Percentiles rank a stretch among this genome's conserved stretches.
Conservation (phyloP, 2,113 vertebrate genomes). For the Meleagris gallopavo region DNA sequence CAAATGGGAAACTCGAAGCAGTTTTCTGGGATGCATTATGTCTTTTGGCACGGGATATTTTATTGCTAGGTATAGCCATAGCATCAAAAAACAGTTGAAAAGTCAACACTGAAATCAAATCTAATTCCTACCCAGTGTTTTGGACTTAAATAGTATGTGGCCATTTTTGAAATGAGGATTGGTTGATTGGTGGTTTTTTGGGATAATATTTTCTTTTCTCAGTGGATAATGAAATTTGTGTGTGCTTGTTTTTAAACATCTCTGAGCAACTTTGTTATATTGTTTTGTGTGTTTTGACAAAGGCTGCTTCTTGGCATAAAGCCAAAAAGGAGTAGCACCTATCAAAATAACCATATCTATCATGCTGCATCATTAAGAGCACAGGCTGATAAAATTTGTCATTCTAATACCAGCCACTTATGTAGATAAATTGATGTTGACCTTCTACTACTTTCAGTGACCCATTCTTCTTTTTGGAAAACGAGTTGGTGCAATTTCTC, state of each 20-base stretch:
- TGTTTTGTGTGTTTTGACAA: background rate
- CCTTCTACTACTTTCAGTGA: background rate
- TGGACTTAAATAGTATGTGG: background rate
- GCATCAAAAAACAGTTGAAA: background rate
- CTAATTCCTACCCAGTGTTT: background rate
- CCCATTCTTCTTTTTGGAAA: slow-evolving; percentile 24
- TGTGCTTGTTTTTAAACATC: background rate
- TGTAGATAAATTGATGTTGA: slow-evolving; percentile 38
- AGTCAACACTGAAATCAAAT: background rate
- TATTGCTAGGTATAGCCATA: background rate
- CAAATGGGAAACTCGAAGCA: background rate
- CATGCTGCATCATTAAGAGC: slow-evolving; percentile 6
- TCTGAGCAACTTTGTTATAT: background rate
- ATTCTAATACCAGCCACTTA: background rate
- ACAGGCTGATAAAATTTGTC: slow-evolving; percentile 9
- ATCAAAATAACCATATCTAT: slow-evolving; percentile 15
- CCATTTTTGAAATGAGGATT: background rate
- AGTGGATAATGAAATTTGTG: background rate
- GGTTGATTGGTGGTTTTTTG: background rate
- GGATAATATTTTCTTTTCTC: background rate
- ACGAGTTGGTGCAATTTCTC: slow-evolving; percentile 19
- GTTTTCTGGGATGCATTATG: background rate
- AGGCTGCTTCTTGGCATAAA: background rate
- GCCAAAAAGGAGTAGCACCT: background rate
- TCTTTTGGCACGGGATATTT: background rate